Evolutionary conservation across 2,888 invertebrate species (phyloP), one percentile per base, ranked within the genome.

Genomic region (Trichogramma evanescens): DNA sequence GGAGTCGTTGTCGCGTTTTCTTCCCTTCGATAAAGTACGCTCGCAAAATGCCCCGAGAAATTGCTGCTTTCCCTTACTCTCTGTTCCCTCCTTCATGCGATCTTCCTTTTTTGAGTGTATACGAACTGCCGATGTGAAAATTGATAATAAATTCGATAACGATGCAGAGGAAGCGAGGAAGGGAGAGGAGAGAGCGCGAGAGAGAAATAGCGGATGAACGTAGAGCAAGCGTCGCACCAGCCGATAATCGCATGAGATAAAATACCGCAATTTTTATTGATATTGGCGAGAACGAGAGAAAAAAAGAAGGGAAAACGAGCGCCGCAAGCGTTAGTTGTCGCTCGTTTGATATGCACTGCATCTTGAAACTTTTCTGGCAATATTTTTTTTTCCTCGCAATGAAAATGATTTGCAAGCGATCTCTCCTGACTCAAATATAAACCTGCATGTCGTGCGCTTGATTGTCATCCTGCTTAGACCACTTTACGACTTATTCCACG

Each of bases 61-160:
- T 76, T 74, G 73, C 75, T 73, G 72, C 73, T 72, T 70, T 67
- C 68, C 67, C 26, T 26, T 26, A 26, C 26, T 26, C 26, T 26
- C 26, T 26, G 26, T 26, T 26, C 26, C 26, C 26, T 26, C 26
- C 26, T 26, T 26, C 26, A 26, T 26, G 26, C 26, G 26, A 26
- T 3, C 26, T 26, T 26, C 26, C 26, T 26, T 26, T 26, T 26
- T 26, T 26, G 26, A 26, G 26, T 26, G 26, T 26, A 26, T 26
- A 26, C 26, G 26, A 26, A 26, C 26, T 26, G 26, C 26, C 26
- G 26, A 26, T 26, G 26, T 26, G 66, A 72, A 72, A 76, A 76
- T 76, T 76, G 77, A 77, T 76, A 75, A 77, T 77, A 77, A 77
- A 77, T 77, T 76, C 70, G 72, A 77, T 77, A 73, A 73, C 63